These are phyloP conservation scores for Drosophila helvetica DNA, from an alignment of 2,888 invertebrate species.

Conservation along the genomic window DNA sequence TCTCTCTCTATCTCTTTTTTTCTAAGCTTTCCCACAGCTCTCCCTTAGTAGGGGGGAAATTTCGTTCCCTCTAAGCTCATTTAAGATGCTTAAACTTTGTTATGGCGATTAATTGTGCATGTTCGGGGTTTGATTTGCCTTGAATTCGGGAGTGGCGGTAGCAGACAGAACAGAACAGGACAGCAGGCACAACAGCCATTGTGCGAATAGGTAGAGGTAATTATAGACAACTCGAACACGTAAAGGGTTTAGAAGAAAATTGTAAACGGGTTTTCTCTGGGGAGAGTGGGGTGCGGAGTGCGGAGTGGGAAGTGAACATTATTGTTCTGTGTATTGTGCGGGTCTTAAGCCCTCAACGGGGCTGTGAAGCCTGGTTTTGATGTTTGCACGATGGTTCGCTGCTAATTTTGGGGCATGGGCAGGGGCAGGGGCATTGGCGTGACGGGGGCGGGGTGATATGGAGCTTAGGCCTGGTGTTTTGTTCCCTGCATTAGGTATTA, in stretches of 20 bases:
- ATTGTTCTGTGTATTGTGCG: constrained; percentile 8
- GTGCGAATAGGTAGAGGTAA: constrained; percentile 59
- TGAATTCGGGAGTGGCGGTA: constrained; percentile 7
- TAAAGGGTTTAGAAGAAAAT: constrained; percentile 28
- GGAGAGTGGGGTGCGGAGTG: neutral
- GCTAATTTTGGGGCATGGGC: neutral
- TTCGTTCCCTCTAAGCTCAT: constrained; percentile 55
- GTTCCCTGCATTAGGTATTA: neutral
- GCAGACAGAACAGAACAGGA: neutral
- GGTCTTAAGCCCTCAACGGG: constrained; percentile 22
- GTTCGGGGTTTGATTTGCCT: constrained; percentile 44
- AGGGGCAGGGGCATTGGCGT: too few species aligned
- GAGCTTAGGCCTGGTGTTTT: neutral
- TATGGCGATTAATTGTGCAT: constrained; percentile 69
- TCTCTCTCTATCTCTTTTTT: constrained; percentile 41
- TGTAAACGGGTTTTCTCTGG: constrained; percentile 22
- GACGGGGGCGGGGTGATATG: too few species aligned
- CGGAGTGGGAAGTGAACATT: neutral
- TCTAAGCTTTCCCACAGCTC: constrained; percentile 49
- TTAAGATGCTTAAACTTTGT: constrained; percentile 74
- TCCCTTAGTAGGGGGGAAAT: constrained; percentile 11
- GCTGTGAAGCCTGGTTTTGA: constrained; percentile 36
- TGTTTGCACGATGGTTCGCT: constrained; percentile 11
- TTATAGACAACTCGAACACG: constrained; percentile 50
- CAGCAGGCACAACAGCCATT: constrained; percentile 6